Percentiles rank a stretch among this genome's conserved stretches.
phyloP scores from a whole-genome alignment of 2,113 vertebrate genomes.

The Proteles cristata region DNA sequence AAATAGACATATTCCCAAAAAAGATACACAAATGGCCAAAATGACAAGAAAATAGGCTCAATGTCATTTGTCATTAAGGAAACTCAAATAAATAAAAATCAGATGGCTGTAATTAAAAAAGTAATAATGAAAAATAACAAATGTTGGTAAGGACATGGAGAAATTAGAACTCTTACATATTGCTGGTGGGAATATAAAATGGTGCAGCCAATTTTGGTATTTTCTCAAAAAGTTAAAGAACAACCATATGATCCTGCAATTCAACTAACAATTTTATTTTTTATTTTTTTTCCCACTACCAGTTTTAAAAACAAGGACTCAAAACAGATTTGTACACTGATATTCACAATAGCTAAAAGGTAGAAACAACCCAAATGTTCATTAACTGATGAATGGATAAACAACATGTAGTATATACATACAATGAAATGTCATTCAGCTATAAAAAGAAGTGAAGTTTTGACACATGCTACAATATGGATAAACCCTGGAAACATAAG shows the following conservation, averaged over 20 bases:
- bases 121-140: background rate
- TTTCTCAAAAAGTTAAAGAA: background rate
- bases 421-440: background rate
- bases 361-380: background rate
- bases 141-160: background rate
- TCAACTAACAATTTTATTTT: background rate
- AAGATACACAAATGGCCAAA: background rate
- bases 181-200: background rate
- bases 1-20: background rate
- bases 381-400: background rate
- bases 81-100: background rate
- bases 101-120: background rate
- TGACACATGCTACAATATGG: background rate
- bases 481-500: background rate
- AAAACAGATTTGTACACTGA: background rate
- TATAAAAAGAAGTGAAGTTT: background rate
- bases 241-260: background rate
- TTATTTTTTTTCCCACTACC: background rate
- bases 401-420: background rate
- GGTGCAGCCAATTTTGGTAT: background rate
- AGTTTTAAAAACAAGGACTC: background rate
- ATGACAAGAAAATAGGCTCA: background rate
- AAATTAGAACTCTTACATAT: background rate
- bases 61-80: background rate
- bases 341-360: background rate